phyloP scores from a whole-genome alignment of 1,140 invertebrate species.

The Drosophila quadrilineata region DNA sequence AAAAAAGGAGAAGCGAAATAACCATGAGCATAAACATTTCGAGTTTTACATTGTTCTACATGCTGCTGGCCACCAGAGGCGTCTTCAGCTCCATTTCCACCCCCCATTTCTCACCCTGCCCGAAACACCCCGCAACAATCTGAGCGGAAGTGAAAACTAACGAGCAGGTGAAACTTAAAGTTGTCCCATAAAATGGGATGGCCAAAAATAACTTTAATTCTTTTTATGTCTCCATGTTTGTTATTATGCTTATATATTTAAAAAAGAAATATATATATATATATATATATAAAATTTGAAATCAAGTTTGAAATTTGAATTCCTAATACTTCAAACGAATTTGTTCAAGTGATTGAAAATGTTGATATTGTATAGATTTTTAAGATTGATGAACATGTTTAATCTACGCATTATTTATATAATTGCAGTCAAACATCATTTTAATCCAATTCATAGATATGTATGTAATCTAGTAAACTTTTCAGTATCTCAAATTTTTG shows the following conservation, averaged over 20 bases:
- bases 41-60: constrained; percentile 2
- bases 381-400: no score
- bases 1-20: no score
- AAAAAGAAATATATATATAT: background rate
- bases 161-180: background rate
- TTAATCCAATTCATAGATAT: no score
- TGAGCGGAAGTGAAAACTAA: background rate
- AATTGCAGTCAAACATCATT: no score
- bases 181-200: background rate
- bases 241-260: background rate
- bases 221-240: no score
- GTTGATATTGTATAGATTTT: no score
- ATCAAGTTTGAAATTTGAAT: no score
- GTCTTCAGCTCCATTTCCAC: background rate
- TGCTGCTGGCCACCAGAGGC: constrained; percentile 1
- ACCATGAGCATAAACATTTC: constrained; percentile 42
- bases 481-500: no score
- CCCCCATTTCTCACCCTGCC: background rate
- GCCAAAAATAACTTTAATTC: background rate
- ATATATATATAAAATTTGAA: background rate
- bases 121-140: background rate
- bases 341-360: no score
- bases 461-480: no score
- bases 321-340: background rate
- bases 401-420: no score